Base-by-base conservation (phyloP, 1,140 invertebrate species). In the Drosophila navojoa region DNA sequence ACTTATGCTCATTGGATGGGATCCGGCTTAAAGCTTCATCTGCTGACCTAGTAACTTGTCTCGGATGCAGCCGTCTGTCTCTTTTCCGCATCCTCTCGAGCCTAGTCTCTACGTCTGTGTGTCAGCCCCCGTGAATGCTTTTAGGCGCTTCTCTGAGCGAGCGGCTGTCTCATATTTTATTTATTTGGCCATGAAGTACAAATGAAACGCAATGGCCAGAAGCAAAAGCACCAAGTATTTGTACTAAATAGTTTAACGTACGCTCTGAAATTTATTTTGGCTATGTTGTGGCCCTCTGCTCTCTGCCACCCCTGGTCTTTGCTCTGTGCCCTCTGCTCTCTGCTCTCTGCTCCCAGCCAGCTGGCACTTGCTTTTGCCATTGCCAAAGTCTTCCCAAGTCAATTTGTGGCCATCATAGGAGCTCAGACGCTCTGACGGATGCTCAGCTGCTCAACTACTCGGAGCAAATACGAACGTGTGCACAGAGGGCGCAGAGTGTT, bases 171-270 rank as follows among this genome's bases (percentile, higher is more conserved):
- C 50, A 72, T 72, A 72, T 49, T 60, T 72, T 72, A 72, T 72
- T 72, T 72, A 72, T 22, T 44, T 55, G 19, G 70, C 55, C 64
- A 59, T 68, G 63, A 47, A 71, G 40, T 27, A 35, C 52, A 58
- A 69, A 73, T 73, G 29, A 68, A 40, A 55, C 42, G 44, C 22
- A 57, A 57, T 32, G 59, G 27, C 44, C 49, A 69, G 15, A 38
- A 16, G 42, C 5, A 45, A 25, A 32, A 70, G 32, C 44, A 49
- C 49, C 54, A 71, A 85, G 75, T 73, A 64, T 77, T 89, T 82
- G 55, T 69, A 76, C 79, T 89, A 89, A 87, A 87, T 87, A 87
- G 79, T 87, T 86, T 87, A 76, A 87, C 69, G 66, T 71, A 85
- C 68, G 59, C 59, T 67, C n/a, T 55, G 67, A 73, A 80, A 85